phyloP scores from a whole-genome alignment of 1,140 invertebrate species.

The Drosophila bocki region DNA sequence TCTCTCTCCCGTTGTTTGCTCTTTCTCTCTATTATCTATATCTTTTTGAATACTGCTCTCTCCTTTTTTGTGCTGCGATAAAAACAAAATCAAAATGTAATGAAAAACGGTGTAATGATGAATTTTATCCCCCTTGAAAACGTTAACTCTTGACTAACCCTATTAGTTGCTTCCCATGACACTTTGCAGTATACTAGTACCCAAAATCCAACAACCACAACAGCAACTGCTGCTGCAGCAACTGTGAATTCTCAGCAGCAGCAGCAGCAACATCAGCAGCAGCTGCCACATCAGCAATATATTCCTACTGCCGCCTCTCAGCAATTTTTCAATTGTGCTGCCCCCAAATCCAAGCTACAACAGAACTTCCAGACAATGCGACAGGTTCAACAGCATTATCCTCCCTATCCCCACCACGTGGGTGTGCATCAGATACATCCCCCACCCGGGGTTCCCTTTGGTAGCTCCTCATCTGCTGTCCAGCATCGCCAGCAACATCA shows the following conservation, averaged over 20 bases:
- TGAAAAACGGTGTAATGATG: slow-evolving; percentile 10
- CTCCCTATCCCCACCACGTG: slow-evolving; percentile 84
- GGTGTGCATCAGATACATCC: slow-evolving; percentile 83
- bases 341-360: slow-evolving; percentile 84
- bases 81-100: slow-evolving; percentile 40
- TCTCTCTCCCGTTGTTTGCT: slow-evolving; percentile 62
- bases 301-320: slow-evolving; percentile 4
- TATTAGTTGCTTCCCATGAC: slow-evolving; percentile 72
- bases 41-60: slow-evolving; percentile 58
- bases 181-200: slow-evolving; percentile 73
- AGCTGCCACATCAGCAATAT: slow-evolving; percentile 30
- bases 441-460: slow-evolving; percentile 77
- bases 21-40: slow-evolving; percentile 40
- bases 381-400: slow-evolving; percentile 85
- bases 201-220: slow-evolving; percentile 26
- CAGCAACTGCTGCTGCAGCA: slow-evolving; percentile 5
- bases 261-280: slow-evolving; percentile 14
- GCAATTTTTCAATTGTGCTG: slow-evolving; percentile 82
- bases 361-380: slow-evolving; percentile 84
- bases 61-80: slow-evolving; percentile 58
- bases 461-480: slow-evolving; percentile 7
- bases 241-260: slow-evolving; percentile 3
- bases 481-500: slow-evolving; percentile 28
- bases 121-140: background rate
- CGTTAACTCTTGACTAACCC: slow-evolving; percentile 56